Evolutionary conservation across 2,797 vertebrate genomes (phyloP).

Genomic region (Philypnodon macrostomus): DNA sequence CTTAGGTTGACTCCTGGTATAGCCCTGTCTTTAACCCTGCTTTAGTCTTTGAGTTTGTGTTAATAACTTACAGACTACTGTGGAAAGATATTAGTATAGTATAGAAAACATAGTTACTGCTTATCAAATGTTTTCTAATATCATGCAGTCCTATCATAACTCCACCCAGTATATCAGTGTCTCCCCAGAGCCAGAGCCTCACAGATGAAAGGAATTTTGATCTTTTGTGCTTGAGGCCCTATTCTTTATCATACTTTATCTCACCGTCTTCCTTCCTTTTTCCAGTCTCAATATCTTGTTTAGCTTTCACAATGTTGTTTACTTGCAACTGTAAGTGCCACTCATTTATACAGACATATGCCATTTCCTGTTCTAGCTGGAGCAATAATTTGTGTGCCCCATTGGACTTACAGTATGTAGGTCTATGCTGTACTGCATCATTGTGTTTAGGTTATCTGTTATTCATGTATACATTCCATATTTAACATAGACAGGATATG

Average conservation of each 20-base stretch:
- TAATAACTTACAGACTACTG: too few species aligned
- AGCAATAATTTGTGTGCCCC: background rate
- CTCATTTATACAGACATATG: constrained; percentile 1
- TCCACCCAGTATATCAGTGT: constrained; percentile 25
- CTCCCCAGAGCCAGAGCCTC: constrained; percentile 17
- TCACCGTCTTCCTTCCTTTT: constrained; percentile 6
- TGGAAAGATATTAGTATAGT: too few species aligned
- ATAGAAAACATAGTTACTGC: too few species aligned
- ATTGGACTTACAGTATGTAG: constrained; percentile 16
- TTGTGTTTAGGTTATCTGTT: constrained; percentile 33
- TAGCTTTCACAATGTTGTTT: constrained; percentile 1
- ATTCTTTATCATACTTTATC: constrained; percentile 1
- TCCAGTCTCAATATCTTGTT: background rate
- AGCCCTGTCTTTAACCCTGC: too few species aligned
- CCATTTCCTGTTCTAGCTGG: constrained; percentile 1
- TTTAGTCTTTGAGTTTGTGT: too few species aligned
- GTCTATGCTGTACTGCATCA: constrained; percentile 12
- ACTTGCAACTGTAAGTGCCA: constrained; percentile 6
- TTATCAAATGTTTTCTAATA: too few species aligned
- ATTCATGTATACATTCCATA: constrained; percentile 38
- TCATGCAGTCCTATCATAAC: too few species aligned
- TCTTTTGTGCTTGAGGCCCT: constrained; percentile 5
- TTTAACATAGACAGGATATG: constrained; percentile 22
- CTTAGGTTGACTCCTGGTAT: too few species aligned
- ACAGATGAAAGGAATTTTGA: constrained; percentile 35